Conservation (phyloP, 2,797 vertebrate genomes). For the Anomalospiza imberbis region DNA sequence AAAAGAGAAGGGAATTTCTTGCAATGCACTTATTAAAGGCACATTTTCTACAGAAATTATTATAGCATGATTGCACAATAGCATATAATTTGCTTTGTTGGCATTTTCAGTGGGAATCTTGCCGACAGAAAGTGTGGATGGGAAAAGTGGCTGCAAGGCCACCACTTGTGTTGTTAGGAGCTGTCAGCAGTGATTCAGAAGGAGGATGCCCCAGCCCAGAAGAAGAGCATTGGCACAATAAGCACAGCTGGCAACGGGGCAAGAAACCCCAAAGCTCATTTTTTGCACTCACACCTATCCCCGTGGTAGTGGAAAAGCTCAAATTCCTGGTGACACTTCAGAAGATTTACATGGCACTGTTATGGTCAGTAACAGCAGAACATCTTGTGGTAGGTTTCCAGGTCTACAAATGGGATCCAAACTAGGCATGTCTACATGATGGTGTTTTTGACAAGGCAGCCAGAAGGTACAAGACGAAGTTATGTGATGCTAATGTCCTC, state of each 20-base stretch:
- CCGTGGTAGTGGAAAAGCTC: neutral
- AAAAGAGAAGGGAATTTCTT: constrained; percentile 75
- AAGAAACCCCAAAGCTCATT: neutral
- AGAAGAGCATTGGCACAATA: neutral
- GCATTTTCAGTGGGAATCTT: constrained; percentile 22
- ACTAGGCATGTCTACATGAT: accelerated
- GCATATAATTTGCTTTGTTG: constrained; percentile 48
- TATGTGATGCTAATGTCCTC: neutral
- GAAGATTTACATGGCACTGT: neutral
- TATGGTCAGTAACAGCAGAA: neutral
- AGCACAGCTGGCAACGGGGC: accelerated
- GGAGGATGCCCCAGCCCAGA: neutral
- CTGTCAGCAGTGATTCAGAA: neutral
- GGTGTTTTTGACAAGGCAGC: neutral
- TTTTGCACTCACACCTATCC: neutral
- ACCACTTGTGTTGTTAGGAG: neutral
- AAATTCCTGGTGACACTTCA: neutral
- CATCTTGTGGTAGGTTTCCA: neutral
- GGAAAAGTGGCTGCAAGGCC: neutral
- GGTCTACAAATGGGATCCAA: neutral
- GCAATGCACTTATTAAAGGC: constrained; percentile 83
- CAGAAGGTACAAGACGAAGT: neutral
- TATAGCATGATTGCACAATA: constrained; percentile 77
- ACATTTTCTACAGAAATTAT: constrained; percentile 79
- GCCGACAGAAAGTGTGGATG: neutral